Evolutionary conservation across 2,113 vertebrate genomes (phyloP).

Genomic region (Engraulis encrasicolus): DNA sequence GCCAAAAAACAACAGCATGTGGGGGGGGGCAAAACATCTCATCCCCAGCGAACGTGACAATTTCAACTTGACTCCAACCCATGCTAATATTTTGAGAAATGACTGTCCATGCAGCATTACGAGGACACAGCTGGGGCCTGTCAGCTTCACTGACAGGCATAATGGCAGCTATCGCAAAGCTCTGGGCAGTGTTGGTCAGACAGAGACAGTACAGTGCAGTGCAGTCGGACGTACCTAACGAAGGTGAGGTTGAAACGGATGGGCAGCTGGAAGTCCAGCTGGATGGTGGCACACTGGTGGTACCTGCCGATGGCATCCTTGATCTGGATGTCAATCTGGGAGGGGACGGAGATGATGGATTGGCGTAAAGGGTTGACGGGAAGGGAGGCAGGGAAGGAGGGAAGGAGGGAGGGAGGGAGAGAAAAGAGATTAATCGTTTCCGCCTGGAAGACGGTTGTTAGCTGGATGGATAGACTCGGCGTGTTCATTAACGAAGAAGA

Average conservation of each 20-base stretch:
- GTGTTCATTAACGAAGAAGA: not conserved
- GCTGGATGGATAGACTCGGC: not conserved
- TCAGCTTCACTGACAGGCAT: not conserved
- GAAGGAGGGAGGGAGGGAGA: too few species aligned
- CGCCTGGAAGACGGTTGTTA: slow-evolving; percentile 5
- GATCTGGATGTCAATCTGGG: slow-evolving; percentile 96
- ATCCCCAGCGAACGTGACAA: not conserved
- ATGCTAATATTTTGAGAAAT: not conserved
- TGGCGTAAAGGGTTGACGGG: too few species aligned
- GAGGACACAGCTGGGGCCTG: not conserved
- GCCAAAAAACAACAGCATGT: too few species aligned
- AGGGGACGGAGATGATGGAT: not conserved
- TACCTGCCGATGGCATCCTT: slow-evolving; percentile 97
- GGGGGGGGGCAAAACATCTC: not conserved
- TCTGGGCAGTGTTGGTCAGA: not conserved
- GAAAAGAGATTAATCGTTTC: not conserved
- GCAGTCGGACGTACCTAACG: slow-evolving; percentile 88
- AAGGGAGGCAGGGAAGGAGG: too few species aligned
- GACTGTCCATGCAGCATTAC: not conserved
- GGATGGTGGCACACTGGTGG: slow-evolving; percentile 97
- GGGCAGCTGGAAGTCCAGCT: slow-evolving; percentile 95
- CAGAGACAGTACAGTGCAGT: too few species aligned
- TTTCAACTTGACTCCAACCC: not conserved
- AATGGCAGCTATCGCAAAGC: not conserved
- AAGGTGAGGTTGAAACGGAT: slow-evolving; percentile 94